phyloP scores from a whole-genome alignment of 2,797 vertebrate genomes.

The Cynopterus sphinx region DNA sequence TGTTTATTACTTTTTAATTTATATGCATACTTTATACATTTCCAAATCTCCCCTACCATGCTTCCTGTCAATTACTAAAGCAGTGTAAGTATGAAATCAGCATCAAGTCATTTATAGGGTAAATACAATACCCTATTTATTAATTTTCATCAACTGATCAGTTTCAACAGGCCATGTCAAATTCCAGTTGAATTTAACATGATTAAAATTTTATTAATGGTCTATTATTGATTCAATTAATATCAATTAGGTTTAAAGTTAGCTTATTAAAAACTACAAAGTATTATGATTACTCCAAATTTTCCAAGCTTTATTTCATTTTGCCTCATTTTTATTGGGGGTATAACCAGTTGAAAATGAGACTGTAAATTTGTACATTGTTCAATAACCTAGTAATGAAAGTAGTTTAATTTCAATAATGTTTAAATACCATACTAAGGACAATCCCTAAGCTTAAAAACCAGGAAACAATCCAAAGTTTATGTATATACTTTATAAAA shows the following conservation, averaged over 20 bases:
- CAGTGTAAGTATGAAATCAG: slow-evolving; percentile 5
- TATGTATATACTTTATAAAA: not conserved
- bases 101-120: slow-evolving; percentile 32
- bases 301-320: slow-evolving; percentile 27
- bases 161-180: not conserved
- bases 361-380: not conserved
- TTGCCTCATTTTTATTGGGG: not conserved
- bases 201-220: not conserved
- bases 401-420: not conserved
- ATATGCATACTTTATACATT: not conserved
- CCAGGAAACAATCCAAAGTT: not conserved
- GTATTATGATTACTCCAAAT: not conserved
- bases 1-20: not conserved
- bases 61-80: slow-evolving; percentile 42
- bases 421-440: not conserved
- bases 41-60: not conserved
- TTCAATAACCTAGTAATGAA: not conserved
- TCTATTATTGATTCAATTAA: not conserved
- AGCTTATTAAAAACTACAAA: not conserved
- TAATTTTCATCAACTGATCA: slow-evolving; percentile 14
- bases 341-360: slow-evolving; percentile 1
- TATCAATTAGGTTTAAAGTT: not conserved
- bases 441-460: not conserved
- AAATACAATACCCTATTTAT: not conserved
- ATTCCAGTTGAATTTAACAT: slow-evolving; percentile 27